Evolutionary conservation across 64 coral and sea anemone genomes (phyloP).

Genomic region (Acropora tenuis): DNA sequence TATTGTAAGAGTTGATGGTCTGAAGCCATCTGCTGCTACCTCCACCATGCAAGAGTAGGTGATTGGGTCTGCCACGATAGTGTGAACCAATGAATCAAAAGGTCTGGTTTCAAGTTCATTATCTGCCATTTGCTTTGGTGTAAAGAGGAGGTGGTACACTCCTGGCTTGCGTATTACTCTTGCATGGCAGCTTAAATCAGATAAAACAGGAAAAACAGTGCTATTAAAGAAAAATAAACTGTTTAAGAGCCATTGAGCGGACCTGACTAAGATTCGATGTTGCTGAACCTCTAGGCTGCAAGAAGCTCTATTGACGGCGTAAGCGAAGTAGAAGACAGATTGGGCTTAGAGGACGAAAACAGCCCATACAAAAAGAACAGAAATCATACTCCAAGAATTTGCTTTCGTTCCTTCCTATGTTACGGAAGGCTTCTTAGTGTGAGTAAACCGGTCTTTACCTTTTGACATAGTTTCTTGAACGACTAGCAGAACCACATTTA

Average conservation of each 20-base stretch:
- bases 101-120: conserved; percentile 43
- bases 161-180: conserved; percentile 47
- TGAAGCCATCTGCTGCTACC: conserved; percentile 63
- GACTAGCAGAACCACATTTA: not conserved
- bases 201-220: not conserved
- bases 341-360: too few relatives aligned
- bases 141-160: conserved; percentile 65
- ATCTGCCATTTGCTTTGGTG: not conserved
- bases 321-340: too few relatives aligned
- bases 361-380: too few relatives aligned
- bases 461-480: not conserved
- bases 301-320: too few relatives aligned
- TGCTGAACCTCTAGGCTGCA: too few relatives aligned
- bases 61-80: conserved; percentile 70
- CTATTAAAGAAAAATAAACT: not conserved
- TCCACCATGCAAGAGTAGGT: conserved; percentile 69
- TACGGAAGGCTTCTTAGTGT: not conserved
- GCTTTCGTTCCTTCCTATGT: too few relatives aligned
- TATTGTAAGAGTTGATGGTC: conserved; percentile 56
- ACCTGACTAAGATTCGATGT: too few relatives aligned
- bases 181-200: conserved; percentile 52
- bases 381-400: too few relatives aligned
- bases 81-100: conserved; percentile 65
- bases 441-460: conserved; percentile 5
- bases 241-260: too few relatives aligned